These are phyloP conservation scores for Anguilla obscura DNA, from an alignment of 2,797 vertebrate genomes.

Conservation along the genomic window DNA sequence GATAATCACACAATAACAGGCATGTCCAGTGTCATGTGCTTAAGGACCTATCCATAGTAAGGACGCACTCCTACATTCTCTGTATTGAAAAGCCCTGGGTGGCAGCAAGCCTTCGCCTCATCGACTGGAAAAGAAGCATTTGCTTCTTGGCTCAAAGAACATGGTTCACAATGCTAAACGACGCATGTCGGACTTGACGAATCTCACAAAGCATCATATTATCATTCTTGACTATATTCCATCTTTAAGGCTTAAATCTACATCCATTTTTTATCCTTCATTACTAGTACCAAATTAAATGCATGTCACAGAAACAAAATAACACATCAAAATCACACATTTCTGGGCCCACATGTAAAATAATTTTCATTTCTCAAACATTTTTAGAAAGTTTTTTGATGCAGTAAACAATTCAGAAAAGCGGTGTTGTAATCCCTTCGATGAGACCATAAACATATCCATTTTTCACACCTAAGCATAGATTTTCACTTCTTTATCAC, in stretches of 20 bases:
- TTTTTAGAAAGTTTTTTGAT: background rate
- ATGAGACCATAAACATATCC: background rate
- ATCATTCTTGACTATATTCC: background rate
- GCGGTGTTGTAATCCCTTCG: background rate
- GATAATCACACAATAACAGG: background rate
- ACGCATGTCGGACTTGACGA: background rate
- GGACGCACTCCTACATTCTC: background rate
- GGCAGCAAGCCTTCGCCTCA: background rate
- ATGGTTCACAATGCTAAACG: background rate
- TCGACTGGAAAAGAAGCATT: background rate
- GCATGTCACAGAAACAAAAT: background rate
- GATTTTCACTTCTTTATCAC: background rate
- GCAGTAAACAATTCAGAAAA: background rate
- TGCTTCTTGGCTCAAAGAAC: background rate
- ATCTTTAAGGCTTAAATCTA: background rate
- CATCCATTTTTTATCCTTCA: background rate
- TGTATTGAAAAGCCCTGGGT: background rate
- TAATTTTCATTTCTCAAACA: background rate
- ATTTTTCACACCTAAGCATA: background rate
- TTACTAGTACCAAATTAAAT: background rate
- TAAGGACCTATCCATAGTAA: background rate
- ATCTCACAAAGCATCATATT: background rate
- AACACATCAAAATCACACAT: background rate
- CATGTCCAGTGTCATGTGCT: background rate
- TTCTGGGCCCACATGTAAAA: background rate